phyloP scores from a whole-genome alignment of 2,113 vertebrate genomes.

The Pseudopodoces humilis region DNA sequence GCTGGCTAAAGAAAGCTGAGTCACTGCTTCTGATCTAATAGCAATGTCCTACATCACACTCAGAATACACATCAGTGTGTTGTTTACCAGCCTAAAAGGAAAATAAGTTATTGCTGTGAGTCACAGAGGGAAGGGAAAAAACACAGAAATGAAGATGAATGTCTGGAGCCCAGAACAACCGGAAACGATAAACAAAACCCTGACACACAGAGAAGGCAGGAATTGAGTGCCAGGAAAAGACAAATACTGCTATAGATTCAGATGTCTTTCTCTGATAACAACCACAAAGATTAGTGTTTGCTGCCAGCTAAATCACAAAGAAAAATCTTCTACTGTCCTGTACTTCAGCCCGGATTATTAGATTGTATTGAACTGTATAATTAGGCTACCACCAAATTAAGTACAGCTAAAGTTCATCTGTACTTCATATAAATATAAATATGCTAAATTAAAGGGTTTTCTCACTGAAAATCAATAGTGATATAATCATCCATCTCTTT shows the following conservation, averaged over 20 bases:
- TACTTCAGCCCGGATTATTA: neutral
- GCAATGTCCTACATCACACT: neutral
- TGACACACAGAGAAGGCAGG: neutral
- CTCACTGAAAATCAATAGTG: slow-evolving; percentile 35
- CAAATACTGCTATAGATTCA: slow-evolving; percentile 14
- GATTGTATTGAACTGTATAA: slow-evolving; percentile 2
- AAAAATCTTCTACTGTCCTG: slow-evolving; percentile 10
- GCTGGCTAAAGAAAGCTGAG: neutral
- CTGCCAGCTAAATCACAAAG: neutral
- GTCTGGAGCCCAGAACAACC: neutral
- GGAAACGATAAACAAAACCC: slow-evolving; percentile 18
- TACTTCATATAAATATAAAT: slow-evolving; percentile 38
- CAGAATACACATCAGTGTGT: neutral
- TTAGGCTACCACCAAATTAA: slow-evolving; percentile 42
- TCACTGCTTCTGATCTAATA: neutral
- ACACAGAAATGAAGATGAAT: slow-evolving; percentile 10
- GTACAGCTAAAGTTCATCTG: slow-evolving; percentile 1
- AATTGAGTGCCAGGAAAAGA: slow-evolving; percentile 1
- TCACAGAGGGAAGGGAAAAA: neutral
- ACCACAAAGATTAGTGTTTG: slow-evolving; percentile 19
- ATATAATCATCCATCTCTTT: neutral
- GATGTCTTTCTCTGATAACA: slow-evolving; percentile 36
- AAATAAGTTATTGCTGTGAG: slow-evolving; percentile 13
- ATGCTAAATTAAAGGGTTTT: slow-evolving; percentile 25
- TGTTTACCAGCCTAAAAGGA: slow-evolving; percentile 25